A percentile compares a stretch with the other conserved stretches of the same genome.
Evolutionary conservation across 2,888 invertebrate species (phyloP).

Genomic region (Ditylenchus weischeri): DNA sequence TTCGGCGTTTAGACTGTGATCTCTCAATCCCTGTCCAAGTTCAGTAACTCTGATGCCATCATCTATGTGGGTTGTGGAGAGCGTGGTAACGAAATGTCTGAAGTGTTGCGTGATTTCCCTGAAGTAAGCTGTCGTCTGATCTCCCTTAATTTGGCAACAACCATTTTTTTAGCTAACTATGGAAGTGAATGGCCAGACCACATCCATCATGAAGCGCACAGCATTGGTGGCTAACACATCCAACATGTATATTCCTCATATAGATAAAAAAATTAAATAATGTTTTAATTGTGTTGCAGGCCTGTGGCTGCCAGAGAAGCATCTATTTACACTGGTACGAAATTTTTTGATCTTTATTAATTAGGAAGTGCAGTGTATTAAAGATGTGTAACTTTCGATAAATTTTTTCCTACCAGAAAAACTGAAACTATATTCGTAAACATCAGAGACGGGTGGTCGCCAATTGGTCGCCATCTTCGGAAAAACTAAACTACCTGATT

Average conservation of each 20-base stretch:
- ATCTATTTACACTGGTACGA: constrained; percentile 86
- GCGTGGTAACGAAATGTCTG: constrained; percentile 99
- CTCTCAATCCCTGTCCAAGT: constrained; percentile 97
- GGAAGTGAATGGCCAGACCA: constrained; percentile 86
- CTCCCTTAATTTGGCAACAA: background rate
- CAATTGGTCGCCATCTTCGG: no score
- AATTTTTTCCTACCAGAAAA: no score
- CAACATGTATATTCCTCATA: constrained; percentile 73
- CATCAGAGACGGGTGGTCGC: no score
- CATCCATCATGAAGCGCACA: constrained; percentile 99
- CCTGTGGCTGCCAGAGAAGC: constrained; percentile 99
- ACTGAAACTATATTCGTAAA: no score
- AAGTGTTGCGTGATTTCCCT: constrained; percentile 93
- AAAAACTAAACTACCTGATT: no score
- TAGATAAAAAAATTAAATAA: no score
- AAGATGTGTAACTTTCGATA: no score
- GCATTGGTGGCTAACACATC: constrained; percentile 98
- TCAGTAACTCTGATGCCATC: constrained; percentile 98
- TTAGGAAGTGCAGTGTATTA: no score
- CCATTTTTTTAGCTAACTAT: constrained; percentile 71
- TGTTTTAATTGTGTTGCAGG: no score
- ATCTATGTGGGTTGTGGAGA: constrained; percentile 99
- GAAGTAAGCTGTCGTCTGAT: constrained; percentile 64
- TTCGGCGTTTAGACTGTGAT: constrained; percentile 75
- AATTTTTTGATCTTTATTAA: background rate